Evolutionary conservation across 2,797 vertebrate species (phyloP).

Genomic region (Trichosurus vulpecula): DNA sequence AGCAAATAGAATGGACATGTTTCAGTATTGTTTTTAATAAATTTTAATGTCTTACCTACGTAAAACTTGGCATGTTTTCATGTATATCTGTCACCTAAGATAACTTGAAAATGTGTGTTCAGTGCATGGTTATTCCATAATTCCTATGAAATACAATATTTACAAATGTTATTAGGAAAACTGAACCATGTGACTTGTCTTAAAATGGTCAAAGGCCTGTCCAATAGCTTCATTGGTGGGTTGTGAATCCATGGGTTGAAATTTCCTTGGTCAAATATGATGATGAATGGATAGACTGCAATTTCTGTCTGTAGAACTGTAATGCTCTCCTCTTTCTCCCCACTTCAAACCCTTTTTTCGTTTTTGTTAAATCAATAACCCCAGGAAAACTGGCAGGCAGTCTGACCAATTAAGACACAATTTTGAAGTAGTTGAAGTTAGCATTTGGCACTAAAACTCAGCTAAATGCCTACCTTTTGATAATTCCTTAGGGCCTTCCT

Average conservation of each 20-base stretch:
- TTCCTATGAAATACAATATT: conserved; percentile 50
- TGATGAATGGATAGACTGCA: neutral
- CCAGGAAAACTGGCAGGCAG: neutral
- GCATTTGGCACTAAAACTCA: neutral
- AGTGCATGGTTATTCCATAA: conserved; percentile 55
- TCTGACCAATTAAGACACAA: neutral
- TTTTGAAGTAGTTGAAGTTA: conserved; percentile 2
- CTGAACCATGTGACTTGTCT: neutral
- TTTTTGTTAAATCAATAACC: conserved; percentile 6
- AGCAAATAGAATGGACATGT: conserved; percentile 56
- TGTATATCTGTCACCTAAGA: conserved; percentile 40
- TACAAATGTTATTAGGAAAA: conserved; percentile 66
- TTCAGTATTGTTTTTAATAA: conserved; percentile 52
- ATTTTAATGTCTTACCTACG: conserved; percentile 55
- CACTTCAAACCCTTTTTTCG: neutral
- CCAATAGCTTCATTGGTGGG: neutral
- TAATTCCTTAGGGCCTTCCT: neutral
- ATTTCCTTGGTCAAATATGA: conserved; percentile 6
- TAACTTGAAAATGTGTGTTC: conserved; percentile 46
- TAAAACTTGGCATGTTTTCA: conserved; percentile 65
- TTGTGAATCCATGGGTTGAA: neutral
- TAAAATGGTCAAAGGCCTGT: conserved; percentile 7
- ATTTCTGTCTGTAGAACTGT: neutral
- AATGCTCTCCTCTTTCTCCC: neutral
- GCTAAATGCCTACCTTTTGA: neutral